These are phyloP conservation scores for Bos taurus DNA, from an alignment of 2,113 vertebrate species.

Conservation along the genomic window DNA sequence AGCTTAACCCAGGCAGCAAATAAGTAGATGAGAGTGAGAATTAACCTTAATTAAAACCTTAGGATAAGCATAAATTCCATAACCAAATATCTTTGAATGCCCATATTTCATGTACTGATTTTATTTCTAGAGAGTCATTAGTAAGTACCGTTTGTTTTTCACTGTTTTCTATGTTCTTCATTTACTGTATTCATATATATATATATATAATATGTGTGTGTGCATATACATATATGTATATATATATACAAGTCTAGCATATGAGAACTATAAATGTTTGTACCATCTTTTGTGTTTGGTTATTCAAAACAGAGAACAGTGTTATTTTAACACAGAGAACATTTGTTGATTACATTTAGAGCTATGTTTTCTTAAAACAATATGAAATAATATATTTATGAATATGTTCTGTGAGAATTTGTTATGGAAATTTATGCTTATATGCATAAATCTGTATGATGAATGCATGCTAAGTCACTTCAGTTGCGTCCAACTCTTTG, in stretches of 20 bases:
- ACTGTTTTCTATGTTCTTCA: not conserved
- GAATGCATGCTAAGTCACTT: not conserved
- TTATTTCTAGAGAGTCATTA: not conserved
- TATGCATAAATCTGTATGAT: not conserved
- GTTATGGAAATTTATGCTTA: not conserved
- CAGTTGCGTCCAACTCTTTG: not conserved
- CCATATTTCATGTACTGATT: not conserved
- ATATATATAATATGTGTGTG: not conserved
- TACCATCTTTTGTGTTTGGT: not conserved
- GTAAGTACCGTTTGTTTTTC: not conserved
- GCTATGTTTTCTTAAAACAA: not conserved
- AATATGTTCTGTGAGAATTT: not conserved
- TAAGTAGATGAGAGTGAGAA: not conserved
- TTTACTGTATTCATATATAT: not conserved
- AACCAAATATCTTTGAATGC: not conserved
- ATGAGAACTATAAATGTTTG: not conserved
- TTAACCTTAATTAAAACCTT: not conserved
- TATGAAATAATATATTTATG: not conserved
- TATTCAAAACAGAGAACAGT: not conserved
- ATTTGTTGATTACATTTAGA: not conserved
- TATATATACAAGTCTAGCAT: not conserved
- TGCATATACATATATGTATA: fast-evolving
- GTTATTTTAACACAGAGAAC: not conserved
- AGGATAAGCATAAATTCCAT: not conserved
- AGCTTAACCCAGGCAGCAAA: not conserved